phyloP scores from a whole-genome alignment of 37 sponge, comb jelly and placozoan genomes.

The Chondrilla cf. caribensis region DNA sequence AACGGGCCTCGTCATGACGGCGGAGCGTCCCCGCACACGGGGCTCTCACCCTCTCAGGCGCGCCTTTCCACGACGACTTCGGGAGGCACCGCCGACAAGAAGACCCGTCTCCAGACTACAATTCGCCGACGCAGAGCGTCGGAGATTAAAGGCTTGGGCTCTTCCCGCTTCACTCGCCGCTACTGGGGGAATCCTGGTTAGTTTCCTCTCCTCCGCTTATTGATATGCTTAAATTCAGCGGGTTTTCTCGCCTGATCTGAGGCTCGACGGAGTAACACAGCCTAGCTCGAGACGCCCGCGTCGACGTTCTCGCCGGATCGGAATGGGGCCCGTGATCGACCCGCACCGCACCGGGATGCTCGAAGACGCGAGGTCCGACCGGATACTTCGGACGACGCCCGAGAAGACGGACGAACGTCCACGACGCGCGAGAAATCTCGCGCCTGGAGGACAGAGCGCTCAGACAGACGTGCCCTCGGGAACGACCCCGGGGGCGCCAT shows the following conservation, averaged over 20 bases:
- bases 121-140: slow-evolving; percentile 23
- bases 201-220: slow-evolving; percentile 68
- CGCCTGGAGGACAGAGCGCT: slow-evolving; percentile 34
- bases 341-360: too few species aligned
- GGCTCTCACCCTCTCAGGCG: slow-evolving; percentile 77
- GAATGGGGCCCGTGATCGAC: too few species aligned
- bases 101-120: slow-evolving; percentile 21
- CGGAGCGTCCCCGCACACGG: slow-evolving; percentile 39
- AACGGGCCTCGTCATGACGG: slow-evolving; percentile 15
- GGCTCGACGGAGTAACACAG: neutral
- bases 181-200: slow-evolving; percentile 91
- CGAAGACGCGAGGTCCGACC: neutral
- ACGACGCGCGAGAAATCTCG: too few species aligned
- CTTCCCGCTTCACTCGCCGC: slow-evolving; percentile 87
- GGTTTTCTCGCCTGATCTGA: slow-evolving; percentile 80
- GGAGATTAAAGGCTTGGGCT: slow-evolving; percentile 80
- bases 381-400: neutral
- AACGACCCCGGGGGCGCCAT: slow-evolving; percentile 55
- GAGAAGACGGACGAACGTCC: too few species aligned
- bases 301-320: too few species aligned
- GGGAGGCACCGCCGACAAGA: neutral
- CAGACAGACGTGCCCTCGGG: slow-evolving; percentile 56
- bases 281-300: too few species aligned
- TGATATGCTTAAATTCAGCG: slow-evolving; percentile 88
- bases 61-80: slow-evolving; percentile 70